Evolutionary conservation across 2,113 vertebrate genomes (phyloP).

Genomic region (Epinephelus cyanopodus): DNA sequence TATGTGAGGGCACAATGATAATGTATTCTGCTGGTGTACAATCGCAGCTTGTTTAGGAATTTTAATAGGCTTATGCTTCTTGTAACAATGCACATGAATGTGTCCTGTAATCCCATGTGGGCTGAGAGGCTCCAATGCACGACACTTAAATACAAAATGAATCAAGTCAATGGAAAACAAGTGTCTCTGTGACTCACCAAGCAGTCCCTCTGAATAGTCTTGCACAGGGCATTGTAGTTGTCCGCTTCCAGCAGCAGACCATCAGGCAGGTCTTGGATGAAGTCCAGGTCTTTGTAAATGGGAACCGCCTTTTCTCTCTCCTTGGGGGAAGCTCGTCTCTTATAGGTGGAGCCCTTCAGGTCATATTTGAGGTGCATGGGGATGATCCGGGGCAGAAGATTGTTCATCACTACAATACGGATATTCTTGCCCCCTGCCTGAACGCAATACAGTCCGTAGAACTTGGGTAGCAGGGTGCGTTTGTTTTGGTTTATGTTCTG

Average conservation of each 20-base stretch:
- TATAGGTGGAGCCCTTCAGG: conserved; percentile 97
- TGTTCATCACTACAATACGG: conserved; percentile 98
- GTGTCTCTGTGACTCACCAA: conserved; percentile 83
- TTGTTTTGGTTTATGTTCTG: conserved; percentile 98
- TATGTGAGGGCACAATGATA: conserved; percentile 1
- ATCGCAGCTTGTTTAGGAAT: conserved; percentile 1
- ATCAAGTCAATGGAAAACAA: conserved; percentile 16
- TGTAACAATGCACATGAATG: background rate
- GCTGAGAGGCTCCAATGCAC: background rate
- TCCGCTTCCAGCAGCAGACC: conserved; percentile 92
- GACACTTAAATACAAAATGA: conserved; percentile 5
- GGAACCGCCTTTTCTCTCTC: conserved; percentile 93
- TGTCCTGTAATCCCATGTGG: background rate
- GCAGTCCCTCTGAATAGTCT: conserved; percentile 95
- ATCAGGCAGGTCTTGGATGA: conserved; percentile 92
- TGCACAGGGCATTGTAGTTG: conserved; percentile 93
- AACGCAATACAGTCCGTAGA: conserved; percentile 95
- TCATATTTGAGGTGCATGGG: conserved; percentile 97
- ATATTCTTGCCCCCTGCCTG: conserved; percentile 96
- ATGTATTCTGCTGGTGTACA: background rate
- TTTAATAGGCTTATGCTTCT: background rate
- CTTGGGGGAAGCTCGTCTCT: conserved; percentile 91
- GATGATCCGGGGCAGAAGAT: conserved; percentile 90
- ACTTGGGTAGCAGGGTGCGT: conserved; percentile 94
- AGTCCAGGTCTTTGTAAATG: conserved; percentile 94